Percentiles rank a stretch among this genome's conserved stretches.
These are phyloP conservation scores for Drosophila trapezifrons DNA, from an alignment of 1,140 invertebrate genomes.

Conservation along the genomic window DNA sequence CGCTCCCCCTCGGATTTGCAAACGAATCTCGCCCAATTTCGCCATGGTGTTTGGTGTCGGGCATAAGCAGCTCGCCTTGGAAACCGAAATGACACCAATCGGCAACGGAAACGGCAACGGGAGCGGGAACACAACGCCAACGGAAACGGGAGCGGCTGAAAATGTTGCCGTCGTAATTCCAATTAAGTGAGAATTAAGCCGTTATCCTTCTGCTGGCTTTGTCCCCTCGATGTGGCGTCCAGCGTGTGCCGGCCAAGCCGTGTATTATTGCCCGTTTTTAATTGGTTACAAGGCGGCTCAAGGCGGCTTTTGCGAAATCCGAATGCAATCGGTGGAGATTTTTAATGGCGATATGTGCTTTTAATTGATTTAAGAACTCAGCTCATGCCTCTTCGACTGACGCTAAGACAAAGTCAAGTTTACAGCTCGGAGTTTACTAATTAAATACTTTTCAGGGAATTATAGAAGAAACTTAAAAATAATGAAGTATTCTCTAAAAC, in stretches of 20 bases:
- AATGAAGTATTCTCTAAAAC: neutral
- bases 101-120: conserved; percentile 13
- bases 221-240: conserved; percentile 5
- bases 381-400: neutral
- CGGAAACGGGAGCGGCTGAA: conserved; percentile 31
- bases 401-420: neutral
- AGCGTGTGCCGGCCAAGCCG: conserved; percentile 7
- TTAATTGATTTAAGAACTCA: conserved; percentile 17
- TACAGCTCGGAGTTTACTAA: neutral
- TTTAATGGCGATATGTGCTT: neutral
- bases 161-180: conserved; percentile 66
- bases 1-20: neutral
- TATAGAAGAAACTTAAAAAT: neutral
- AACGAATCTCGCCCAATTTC: conserved; percentile 15
- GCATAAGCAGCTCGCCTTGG: conserved; percentile 54
- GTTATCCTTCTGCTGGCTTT: conserved; percentile 53
- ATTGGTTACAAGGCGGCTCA: conserved; percentile 60
- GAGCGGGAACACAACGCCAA: conserved; percentile 9
- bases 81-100: conserved; percentile 54
- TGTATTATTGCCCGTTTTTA: conserved; percentile 44
- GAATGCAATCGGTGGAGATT: neutral
- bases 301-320: conserved; percentile 12
- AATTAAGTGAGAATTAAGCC: conserved; percentile 80
- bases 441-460: neutral
- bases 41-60: conserved; percentile 47